Percentiles rank a stretch among this genome's conserved stretches.
Evolutionary conservation across 2,888 invertebrate species (phyloP).

Genomic region (Pteria penguin): DNA sequence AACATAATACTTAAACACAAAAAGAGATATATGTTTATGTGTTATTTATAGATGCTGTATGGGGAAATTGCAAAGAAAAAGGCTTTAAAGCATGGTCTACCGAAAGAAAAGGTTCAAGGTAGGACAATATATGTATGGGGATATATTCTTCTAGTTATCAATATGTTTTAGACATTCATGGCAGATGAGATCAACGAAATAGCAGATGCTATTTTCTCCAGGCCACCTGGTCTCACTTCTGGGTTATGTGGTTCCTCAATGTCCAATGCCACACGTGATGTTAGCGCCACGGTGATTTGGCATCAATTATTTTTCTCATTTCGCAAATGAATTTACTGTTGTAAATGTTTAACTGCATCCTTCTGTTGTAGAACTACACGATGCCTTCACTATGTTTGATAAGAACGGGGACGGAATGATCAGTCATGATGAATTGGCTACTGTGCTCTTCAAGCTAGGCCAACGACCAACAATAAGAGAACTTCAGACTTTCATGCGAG

Average conservation of each 20-base stretch:
- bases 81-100: conserved; percentile 5
- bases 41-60: conserved; percentile 20
- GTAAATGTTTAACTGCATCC: not conserved
- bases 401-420: conserved; percentile 75
- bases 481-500: conserved; percentile 68
- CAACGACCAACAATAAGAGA: conserved; percentile 71
- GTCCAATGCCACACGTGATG: too few relatives aligned
- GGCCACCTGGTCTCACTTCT: too few relatives aligned
- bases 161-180: too few relatives aligned
- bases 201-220: too few relatives aligned
- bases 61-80: conserved; percentile 20
- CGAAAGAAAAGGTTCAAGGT: conserved; percentile 26
- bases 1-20: too few relatives aligned
- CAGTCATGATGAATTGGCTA: conserved; percentile 72
- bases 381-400: conserved; percentile 74
- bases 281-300: too few relatives aligned
- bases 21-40: too few relatives aligned
- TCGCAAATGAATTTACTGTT: not conserved
- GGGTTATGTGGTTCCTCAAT: too few relatives aligned
- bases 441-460: conserved; percentile 73
- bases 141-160: too few relatives aligned
- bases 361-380: conserved; percentile 67
- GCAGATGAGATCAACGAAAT: too few relatives aligned
- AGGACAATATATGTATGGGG: too few relatives aligned
- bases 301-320: not conserved